Base-by-base conservation (phyloP, 2,113 vertebrate species). In the Cariama cristata region DNA sequence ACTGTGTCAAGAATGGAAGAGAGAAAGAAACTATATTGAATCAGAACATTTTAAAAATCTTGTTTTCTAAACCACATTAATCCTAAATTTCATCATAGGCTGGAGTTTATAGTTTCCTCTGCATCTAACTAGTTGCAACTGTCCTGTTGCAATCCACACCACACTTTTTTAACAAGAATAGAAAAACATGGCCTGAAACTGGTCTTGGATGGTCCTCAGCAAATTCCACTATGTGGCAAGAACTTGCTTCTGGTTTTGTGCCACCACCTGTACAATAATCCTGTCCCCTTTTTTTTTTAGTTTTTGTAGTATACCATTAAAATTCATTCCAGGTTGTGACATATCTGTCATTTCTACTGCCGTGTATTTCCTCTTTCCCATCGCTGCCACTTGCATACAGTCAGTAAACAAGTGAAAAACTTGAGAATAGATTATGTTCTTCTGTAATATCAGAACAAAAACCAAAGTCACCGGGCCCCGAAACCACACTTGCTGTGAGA, bases 261-360 rank as follows among this genome's bases (percentile, higher is more conserved):
- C 22, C 53, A n/a, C 50, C 49, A 49, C 69, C 24, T 90, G 47
- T 56, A 14, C 33, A 91, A 52, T 44, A 14, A 6, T 44, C 73
- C 24, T 59, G 24, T 22, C 14, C 16, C 24, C 14, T 47, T 72
- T 53, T 45, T 52, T 24, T 75, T 94, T 76, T 42, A 35, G 8
- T 55, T 19, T 47, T 87, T 82, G 16, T 27, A 79, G 42, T 22
- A 17, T 20, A 6, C 6, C 15, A 9, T 62, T 58, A 60, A 95
- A 92, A 85, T 96, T 93, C 38, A 2, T 93, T 96, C 77, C 73
- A 85, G 59, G 64, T 68, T 94, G 76, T 86, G 71, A 97, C 83
- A 44, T 72, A n/a, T 76, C 24, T 81, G 58, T 77, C 35, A 87
- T 81, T 81, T 63, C 77, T 91, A n/a, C 13, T 58, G 42, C 44